Base-by-base conservation (phyloP, 2,888 invertebrate species). In the Celastrina argiolus region DNA sequence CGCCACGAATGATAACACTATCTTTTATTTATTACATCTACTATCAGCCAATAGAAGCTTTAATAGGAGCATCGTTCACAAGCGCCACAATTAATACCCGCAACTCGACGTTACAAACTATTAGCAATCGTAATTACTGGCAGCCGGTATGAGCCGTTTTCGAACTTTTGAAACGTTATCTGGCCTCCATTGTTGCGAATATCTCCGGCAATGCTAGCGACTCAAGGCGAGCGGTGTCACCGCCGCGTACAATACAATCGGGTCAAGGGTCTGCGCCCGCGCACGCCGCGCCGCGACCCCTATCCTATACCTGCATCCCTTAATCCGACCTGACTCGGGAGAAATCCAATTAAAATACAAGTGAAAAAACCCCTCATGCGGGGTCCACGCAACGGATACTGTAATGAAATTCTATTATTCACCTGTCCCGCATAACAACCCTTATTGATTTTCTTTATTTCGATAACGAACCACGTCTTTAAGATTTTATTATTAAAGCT, bases 181-280 rank as follows among this genome's bases (percentile, higher is more conserved):
- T 90, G 88, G 88, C 88, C 88, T 89, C 90, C 84, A 91, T 91
- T 91, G 91, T 91, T 91, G 91, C 90, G 85, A 89, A 90, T 91
- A 91, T 90, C 90, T 90, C 89, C 88, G 88, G 86, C 89, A 88
- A 87, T 89, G 90, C 87, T 88, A 88, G 83, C 88, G 83, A 83
- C 89, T 89, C 90, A 90, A 90, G 91, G 91, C 88, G 85, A 91
- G 76, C 86, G 85, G 89, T 91, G 89, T 88, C 91, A 89, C 87
- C 89, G 89, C 91, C 89, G 89, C 85, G 88, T 87, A 87, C 87
- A 85, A 85, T 87, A 85, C 86, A 90, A 85, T 84, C 86, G 83
- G 88, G 90, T 89, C 89, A 90, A 88, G 90, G 89, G 88, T 86
- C 68, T 67, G 75, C 75, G 74, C 74, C 75, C 69, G 74, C 73